Evolutionary conservation across 2,888 invertebrate genomes (phyloP).

Genomic region (Bugula neritina): DNA sequence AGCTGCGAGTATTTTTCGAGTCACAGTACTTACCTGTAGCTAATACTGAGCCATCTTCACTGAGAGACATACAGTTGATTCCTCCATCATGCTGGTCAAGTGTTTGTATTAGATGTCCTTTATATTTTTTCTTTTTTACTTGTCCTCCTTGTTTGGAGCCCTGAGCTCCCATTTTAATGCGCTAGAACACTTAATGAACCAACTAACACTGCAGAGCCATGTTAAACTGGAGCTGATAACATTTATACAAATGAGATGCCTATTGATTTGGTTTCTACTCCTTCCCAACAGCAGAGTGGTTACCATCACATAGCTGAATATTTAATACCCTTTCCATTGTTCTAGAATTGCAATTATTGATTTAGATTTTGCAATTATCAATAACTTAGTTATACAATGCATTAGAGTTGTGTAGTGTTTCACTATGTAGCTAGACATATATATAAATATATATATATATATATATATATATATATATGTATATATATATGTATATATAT

Average conservation of each 20-base stretch:
- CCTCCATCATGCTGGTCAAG: conserved; percentile 53
- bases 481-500: not conserved
- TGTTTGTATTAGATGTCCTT: conserved; percentile 37
- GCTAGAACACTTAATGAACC: not conserved
- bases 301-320: conserved; percentile 15
- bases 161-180: conserved; percentile 37
- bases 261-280: not conserved
- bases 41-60: conserved; percentile 56
- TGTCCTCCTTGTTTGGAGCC: conserved; percentile 37
- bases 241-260: not conserved
- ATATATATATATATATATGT: too few species aligned
- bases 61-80: conserved; percentile 57
- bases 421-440: too few species aligned
- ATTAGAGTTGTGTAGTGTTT: too few species aligned
- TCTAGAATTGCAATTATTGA: not conserved
- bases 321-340: not conserved
- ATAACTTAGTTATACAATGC: too few species aligned
- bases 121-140: conserved; percentile 35
- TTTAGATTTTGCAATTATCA: not conserved
- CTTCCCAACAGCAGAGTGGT: not conserved
- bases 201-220: not conserved
- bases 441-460: too few species aligned
- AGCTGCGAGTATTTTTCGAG: too few species aligned
- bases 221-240: not conserved
- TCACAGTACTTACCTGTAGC: conserved; percentile 45